A percentile compares a stretch with the other conserved stretches of the same genome.
Conservation (phyloP, 2,113 vertebrate genomes). For the Monopterus albus region DNA sequence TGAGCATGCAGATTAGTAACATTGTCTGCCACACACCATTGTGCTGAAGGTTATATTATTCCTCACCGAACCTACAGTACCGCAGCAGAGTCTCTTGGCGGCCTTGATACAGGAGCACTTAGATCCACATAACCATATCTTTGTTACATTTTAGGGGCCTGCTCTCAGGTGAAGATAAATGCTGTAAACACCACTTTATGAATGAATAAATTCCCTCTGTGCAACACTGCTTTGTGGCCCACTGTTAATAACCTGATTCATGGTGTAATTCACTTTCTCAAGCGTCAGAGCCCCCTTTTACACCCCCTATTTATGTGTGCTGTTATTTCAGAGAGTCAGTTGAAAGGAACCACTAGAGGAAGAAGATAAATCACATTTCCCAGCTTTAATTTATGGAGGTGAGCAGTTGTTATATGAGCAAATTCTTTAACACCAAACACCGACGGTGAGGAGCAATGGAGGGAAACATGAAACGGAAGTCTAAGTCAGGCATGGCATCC, state of each 20-base stretch:
- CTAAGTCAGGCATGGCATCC: conserved; percentile 22
- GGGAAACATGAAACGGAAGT: conserved; percentile 38
- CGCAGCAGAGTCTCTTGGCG: conserved; percentile 39
- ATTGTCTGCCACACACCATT: conserved; percentile 38
- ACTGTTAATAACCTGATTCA: conserved; percentile 83
- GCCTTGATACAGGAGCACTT: conserved; percentile 60
- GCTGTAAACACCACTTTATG: conserved; percentile 80
- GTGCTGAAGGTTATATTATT: conserved; percentile 43
- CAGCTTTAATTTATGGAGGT: conserved; percentile 75
- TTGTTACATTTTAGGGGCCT: conserved; percentile 74
- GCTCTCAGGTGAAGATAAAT: conserved; percentile 80
- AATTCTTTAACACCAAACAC: conserved; percentile 45
- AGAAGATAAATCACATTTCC: conserved; percentile 77
- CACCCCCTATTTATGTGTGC: conserved; percentile 80
- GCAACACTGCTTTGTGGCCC: conserved; percentile 55
- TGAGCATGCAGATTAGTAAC: conserved; percentile 42
- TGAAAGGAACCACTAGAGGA: conserved; percentile 71
- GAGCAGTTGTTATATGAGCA: conserved; percentile 54
- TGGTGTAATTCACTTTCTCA: conserved; percentile 76
- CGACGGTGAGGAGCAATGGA: conserved; percentile 19
- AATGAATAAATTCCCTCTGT: conserved; percentile 78
- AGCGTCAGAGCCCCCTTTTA: conserved; percentile 71
- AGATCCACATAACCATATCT: conserved; percentile 67
- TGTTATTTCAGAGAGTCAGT: conserved; percentile 80
- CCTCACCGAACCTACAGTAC: conserved; percentile 26